Base-by-base conservation (phyloP, 2,888 invertebrate genomes). In the Thymelicus acteon region DNA sequence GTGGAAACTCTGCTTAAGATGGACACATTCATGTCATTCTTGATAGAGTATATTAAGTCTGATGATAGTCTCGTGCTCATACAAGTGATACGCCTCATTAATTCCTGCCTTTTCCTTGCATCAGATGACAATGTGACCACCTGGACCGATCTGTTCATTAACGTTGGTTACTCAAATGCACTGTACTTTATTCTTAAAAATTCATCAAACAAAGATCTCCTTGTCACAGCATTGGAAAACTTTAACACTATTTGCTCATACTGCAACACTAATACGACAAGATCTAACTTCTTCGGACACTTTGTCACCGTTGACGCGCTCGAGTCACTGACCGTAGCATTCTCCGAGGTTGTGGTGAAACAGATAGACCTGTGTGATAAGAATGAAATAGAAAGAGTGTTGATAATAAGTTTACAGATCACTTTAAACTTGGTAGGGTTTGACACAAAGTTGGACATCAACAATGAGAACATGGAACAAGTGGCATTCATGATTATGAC, bases 21-120 rank as follows among this genome's bases (percentile, higher is more conserved):
- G 77, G 90, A 95, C 13, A 91, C 94, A 40, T 91, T 96, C 40
- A 85, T 96, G 73, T 87, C 90, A 61, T 87, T 94, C 65, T 84
- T 96, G 63, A 86, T 96, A 10, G 91, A 94, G 73, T 90, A 95
- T 77, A 87, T 95, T 65, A 89, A 94, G 58, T 95, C 95, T 64
- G 95, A 96, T 72, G 97, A 98, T 85, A 94, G 96, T 24, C 94
- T 96, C 61, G 95, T 97, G 31, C 89, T 98, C 5, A 94, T 97
- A 52, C 97, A 98, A 89, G 85, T 97, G 65, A 94, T 97, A 83
- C 94, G 97, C 40, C 90, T 97, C 49, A 89, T 96, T 67, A 94
- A 94, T 73, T 91, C 95, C n/a, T 90, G 95, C 75, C 82, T 95
- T 31, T 94, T 93, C 78, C 73, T 85, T 24, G 83, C 88, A 1